phyloP scores from a whole-genome alignment of 2,113 vertebrate species.

The Greenwoodochromis staneri region DNA sequence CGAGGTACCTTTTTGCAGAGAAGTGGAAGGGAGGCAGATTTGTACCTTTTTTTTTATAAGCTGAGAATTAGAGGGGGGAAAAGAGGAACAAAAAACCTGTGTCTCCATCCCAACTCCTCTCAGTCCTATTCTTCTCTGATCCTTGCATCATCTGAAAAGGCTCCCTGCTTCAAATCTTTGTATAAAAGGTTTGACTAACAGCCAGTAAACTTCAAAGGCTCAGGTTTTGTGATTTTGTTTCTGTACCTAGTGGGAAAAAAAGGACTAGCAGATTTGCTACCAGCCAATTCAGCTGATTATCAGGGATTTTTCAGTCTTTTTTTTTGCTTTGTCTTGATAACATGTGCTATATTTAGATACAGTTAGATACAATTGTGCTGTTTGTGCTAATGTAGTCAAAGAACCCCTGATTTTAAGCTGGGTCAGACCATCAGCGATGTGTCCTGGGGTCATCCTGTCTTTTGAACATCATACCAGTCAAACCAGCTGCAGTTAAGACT shows the following conservation, averaged over 20 bases:
- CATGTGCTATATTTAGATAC: neutral
- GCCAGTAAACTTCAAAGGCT: neutral
- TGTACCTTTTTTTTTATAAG: conserved; percentile 4
- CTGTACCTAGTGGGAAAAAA: neutral
- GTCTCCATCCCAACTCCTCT: neutral
- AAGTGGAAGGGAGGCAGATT: neutral
- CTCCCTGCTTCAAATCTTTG: neutral
- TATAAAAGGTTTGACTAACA: neutral
- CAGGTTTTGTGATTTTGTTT: neutral
- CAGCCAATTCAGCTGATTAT: neutral
- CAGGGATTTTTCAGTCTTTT: neutral
- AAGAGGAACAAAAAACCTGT: neutral
- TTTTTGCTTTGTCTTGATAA: neutral
- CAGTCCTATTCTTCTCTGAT: neutral
- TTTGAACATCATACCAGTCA: neutral
- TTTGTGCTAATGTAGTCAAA: neutral
- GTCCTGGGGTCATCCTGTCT: neutral
- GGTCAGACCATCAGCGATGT: neutral
- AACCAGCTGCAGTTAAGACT: neutral
- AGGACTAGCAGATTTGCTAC: neutral
- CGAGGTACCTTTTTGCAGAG: neutral
- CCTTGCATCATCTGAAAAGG: neutral
- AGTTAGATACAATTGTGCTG: neutral
- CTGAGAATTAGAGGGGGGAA: neutral
- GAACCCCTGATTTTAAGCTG: neutral